phyloP scores from a whole-genome alignment of 1,140 invertebrate species.

The Choristoneura fumiferana region DNA sequence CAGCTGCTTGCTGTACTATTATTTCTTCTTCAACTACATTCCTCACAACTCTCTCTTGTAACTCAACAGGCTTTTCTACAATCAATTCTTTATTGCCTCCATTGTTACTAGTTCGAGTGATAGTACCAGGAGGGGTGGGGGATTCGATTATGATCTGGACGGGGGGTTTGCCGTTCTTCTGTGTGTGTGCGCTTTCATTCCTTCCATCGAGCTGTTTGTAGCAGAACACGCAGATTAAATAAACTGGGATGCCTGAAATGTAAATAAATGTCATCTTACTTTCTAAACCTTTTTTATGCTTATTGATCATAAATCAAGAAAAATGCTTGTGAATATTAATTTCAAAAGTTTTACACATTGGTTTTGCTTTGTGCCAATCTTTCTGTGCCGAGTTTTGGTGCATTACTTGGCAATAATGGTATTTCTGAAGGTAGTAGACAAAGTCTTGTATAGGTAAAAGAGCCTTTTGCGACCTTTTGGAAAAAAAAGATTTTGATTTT shows the following conservation, averaged over 20 bases:
- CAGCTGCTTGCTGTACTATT: constrained; percentile 50
- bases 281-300: too few species aligned
- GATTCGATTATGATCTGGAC: constrained; percentile 62
- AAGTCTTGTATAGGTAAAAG: too few species aligned
- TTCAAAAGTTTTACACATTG: too few species aligned
- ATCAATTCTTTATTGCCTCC: constrained; percentile 37
- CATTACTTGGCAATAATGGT: too few species aligned
- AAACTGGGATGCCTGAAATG: constrained; percentile 62
- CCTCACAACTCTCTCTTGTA: constrained; percentile 33
- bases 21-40: constrained; percentile 47
- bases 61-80: constrained; percentile 27
- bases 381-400: too few species aligned
- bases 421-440: too few species aligned
- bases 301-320: too few species aligned
- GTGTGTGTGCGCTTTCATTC: constrained; percentile 30
- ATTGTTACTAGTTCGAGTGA: constrained; percentile 38
- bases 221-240: constrained; percentile 51
- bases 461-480: too few species aligned
- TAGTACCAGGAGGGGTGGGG: constrained; percentile 62
- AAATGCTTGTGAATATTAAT: too few species aligned
- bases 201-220: constrained; percentile 40
- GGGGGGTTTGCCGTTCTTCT: constrained; percentile 51
- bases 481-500: too few species aligned
- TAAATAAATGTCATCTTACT: too few species aligned
- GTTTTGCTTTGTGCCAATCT: too few species aligned